phyloP scores from a whole-genome alignment of 2,888 invertebrate species.

The Patella caerulea region DNA sequence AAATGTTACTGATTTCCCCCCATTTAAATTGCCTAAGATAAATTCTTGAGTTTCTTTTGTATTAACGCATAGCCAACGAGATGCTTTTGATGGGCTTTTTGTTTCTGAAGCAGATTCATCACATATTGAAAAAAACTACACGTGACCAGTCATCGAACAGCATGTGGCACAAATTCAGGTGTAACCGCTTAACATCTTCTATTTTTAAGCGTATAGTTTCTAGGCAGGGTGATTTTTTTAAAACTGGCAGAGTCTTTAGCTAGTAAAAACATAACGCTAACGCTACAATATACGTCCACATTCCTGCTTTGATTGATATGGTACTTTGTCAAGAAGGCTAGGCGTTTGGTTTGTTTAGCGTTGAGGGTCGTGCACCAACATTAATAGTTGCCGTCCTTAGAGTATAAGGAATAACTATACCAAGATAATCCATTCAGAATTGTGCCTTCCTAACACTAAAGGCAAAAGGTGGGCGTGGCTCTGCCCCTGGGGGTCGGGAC shows the following conservation, averaged over 20 bases:
- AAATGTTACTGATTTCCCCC: background rate
- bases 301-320: no score
- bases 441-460: no score
- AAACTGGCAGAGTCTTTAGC: background rate
- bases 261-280: no score
- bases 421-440: no score
- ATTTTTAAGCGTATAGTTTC: background rate
- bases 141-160: background rate
- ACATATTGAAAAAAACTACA: background rate
- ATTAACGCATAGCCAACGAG: background rate
- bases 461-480: no score
- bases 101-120: background rate
- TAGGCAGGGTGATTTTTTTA: background rate
- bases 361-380: no score
- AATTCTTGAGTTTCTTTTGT: background rate
- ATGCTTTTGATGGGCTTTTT: background rate
- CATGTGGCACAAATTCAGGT: slow-evolving; percentile 11
- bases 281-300: no score
- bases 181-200: background rate
- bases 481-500: no score
- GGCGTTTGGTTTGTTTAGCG: no score
- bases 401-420: no score
- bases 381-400: no score
- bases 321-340: no score
- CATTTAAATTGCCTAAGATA: background rate